Conservation (phyloP, 2,888 invertebrate genomes). For the Cataglyphis altisquamis region DNA sequence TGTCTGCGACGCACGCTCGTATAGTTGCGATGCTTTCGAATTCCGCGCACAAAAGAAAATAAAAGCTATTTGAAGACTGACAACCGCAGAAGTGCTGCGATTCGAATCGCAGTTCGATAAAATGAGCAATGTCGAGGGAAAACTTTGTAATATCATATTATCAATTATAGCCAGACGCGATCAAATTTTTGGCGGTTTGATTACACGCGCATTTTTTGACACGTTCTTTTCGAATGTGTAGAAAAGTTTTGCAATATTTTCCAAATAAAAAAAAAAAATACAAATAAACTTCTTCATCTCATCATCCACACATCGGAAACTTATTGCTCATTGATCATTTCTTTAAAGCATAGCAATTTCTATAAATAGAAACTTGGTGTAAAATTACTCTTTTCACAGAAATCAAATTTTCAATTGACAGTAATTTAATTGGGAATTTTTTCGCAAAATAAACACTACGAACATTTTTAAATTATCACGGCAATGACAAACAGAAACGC, state of each 20-base stretch:
- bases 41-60: conserved; percentile 22
- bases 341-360: background rate
- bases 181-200: conserved; percentile 16
- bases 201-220: background rate
- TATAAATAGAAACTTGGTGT: background rate
- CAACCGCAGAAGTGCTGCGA: conserved; percentile 26
- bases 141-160: background rate
- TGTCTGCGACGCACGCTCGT: conserved; percentile 17
- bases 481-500: background rate
- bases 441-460: background rate
- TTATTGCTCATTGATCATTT: background rate
- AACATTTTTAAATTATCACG: background rate
- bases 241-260: background rate
- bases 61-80: conserved; percentile 34
- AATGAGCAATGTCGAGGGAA: background rate
- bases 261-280: background rate
- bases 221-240: background rate
- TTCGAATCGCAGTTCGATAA: conserved; percentile 40
- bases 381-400: background rate
- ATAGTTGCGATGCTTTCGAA: conserved; percentile 22
- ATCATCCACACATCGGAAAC: background rate
- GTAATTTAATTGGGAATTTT: background rate
- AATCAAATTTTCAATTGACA: background rate
- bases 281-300: background rate
- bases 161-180: conserved; percentile 1